Base-by-base conservation (phyloP, 2,113 vertebrate species). In the rabbit (Oryctolagus cuniculus) region DNA sequence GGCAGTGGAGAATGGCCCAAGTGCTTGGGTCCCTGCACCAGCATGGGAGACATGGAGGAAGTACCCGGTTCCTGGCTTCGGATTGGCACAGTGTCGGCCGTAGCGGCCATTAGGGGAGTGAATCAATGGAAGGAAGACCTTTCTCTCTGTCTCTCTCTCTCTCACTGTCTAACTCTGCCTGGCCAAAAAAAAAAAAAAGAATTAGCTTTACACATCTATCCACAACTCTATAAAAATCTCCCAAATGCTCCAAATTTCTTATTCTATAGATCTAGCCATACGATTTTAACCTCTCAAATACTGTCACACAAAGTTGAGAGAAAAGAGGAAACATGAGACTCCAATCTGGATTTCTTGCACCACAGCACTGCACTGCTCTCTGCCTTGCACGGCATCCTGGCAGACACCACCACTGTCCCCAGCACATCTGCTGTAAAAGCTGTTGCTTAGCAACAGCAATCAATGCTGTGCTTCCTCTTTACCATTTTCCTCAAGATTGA, bases 361-460 rank as follows among this genome's bases (percentile, higher is more conserved):
- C 73, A 75, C 51, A 73, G 95, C 36, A 91, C 92, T 82, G 91
- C 83, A 12, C 16, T 25, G 88, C 85, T 87, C 70, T 82, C 87
- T 5, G 82, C 49, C 85, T 87, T 92, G 95, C 95, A 87, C 66
- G 69, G 96, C 94, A 82, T 89, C 92, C 91, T 86, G 98, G 98
- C 97, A 97, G 96, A 93, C 72, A 95, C 91, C 93, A 92, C 94
- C 92, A 91, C 2, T 53, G 93, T 96, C 96, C 97, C 95, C 10
- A 55, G 95, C 98, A 97, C 98, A 98, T 97, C 98, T 97, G 98
- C 97, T 95, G 94, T 0, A 66, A 96, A 94, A 96, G 89, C 83
- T 25, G 98, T 98, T 98, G 98, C 98, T 94, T 98, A 98, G 98
- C 98, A 98, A 99, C 98, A 89, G 96, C 97, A 97, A 98, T 98